A percentile compares a stretch with the other conserved stretches of the same genome.
Conservation (phyloP, 1,140 invertebrate species). For the Chironomus striatipennis region DNA sequence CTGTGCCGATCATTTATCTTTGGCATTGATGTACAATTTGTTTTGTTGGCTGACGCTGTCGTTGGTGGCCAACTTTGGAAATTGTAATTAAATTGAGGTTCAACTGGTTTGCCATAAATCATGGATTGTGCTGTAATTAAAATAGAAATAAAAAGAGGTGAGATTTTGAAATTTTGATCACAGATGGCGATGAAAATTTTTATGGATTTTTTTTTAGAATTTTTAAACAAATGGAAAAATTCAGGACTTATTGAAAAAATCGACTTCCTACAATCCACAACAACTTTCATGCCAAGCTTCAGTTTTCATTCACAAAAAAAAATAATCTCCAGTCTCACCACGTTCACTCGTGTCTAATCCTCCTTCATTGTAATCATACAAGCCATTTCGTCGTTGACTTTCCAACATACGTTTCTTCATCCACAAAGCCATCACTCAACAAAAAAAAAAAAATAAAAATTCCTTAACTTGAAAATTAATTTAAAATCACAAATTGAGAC, state of each 20-base stretch:
- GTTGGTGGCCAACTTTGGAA: background rate
- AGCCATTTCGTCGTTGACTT: background rate
- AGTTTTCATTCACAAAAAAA: too few species aligned
- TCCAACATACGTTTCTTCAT: background rate
- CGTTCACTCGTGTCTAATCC: too few species aligned
- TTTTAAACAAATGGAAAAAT: too few species aligned
- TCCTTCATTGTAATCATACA: too few species aligned
- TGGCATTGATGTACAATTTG: background rate
- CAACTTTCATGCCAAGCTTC: too few species aligned
- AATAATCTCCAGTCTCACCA: too few species aligned
- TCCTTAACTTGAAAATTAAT: background rate
- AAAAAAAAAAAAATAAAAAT: background rate
- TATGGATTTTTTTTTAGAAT: too few species aligned
- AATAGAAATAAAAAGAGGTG: background rate
- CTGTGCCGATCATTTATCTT: background rate
- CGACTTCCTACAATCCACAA: too few species aligned
- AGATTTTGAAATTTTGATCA: too few species aligned
- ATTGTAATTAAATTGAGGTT: background rate
- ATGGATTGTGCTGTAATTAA: background rate
- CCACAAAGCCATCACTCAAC: background rate
- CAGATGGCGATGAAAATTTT: too few species aligned
- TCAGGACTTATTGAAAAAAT: too few species aligned
- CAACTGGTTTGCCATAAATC: background rate
- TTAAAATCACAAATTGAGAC: too few species aligned
- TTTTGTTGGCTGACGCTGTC: background rate